These are phyloP conservation scores for Seriola dumerili DNA, from an alignment of 2,113 vertebrate genomes.

Conservation along the genomic window DNA sequence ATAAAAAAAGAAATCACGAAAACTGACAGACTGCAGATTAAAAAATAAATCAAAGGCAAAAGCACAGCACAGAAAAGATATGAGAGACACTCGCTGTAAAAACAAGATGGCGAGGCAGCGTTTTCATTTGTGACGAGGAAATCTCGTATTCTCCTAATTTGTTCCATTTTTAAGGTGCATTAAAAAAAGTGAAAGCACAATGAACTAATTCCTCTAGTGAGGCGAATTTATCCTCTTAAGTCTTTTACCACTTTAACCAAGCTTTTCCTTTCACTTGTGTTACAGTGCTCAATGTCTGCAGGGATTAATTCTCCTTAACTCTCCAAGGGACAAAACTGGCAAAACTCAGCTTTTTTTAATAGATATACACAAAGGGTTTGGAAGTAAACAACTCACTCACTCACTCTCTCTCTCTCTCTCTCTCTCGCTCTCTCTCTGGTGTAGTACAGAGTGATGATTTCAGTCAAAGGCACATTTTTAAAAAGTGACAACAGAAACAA, in stretches of 20 bases:
- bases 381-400: background rate
- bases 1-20: slow-evolving; percentile 4
- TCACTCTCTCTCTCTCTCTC: too few relatives aligned
- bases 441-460: too few relatives aligned
- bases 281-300: background rate
- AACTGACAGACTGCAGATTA: slow-evolving; percentile 13
- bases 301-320: background rate
- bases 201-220: background rate
- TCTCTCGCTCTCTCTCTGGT: too few relatives aligned
- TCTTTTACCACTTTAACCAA: background rate
- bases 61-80: background rate
- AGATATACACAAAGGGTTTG: background rate
- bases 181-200: slow-evolving; percentile 32
- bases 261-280: slow-evolving; percentile 23
- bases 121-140: background rate
- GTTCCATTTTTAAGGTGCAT: slow-evolving; percentile 25
- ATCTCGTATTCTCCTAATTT: background rate
- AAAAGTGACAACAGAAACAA: background rate
- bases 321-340: background rate
- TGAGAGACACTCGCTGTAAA: slow-evolving; percentile 6
- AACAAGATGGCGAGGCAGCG: background rate
- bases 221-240: background rate
- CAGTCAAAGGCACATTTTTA: background rate
- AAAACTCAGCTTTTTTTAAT: background rate
- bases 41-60: slow-evolving; percentile 19